Base-by-base conservation (phyloP, 2,113 vertebrate species). In the Fulica atra region DNA sequence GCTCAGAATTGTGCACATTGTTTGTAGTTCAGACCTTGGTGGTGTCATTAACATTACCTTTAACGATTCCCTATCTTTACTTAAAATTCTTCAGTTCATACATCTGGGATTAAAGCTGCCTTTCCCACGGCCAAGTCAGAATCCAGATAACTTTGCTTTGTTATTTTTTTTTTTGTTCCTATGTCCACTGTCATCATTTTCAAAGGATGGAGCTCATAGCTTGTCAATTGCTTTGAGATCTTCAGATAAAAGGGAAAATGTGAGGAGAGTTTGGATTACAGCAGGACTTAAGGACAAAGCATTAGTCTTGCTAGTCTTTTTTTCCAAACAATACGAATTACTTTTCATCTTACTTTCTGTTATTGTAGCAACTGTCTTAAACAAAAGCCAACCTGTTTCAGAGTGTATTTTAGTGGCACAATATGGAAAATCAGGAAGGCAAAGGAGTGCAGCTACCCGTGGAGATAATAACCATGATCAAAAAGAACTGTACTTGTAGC, bases 401-500 rank as follows among this genome's bases (percentile, higher is more conserved):
- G 33, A 59, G 24, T 33, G 17, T 83, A 19, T 90, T 93, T 96
- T 90, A 92, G 82, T 83, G 66, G 16, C 46, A 56, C 29, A 48
- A 69, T 81, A 35, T 51, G 50, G 68, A 90, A 94, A 93, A 90
- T 74, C 35, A 71, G 11, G 51, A 86, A 81, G 74, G 88, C 56
- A 86, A 96, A 94, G 83, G 82, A 96, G 85, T 89, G 82, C 93
- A 94, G 71, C 59, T 88, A 28, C 93, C 74, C 78, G 64, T 68
- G 74, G 88, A 88, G 94, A 90, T 94, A 94, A 96, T 94, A 94
- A 92, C 85, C 23, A 7, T 95, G 89, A 95, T 94, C 69, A 93
- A 81, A 96, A 88, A 40, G 53, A 80, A 1, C 56, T 56, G 46
- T 56, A 76, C 48, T 92, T 85, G 68, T 4, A 88, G 54, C 5